Base-by-base conservation (phyloP, 2,113 vertebrate genomes). In the Nerophis lumbriciformis region DNA sequence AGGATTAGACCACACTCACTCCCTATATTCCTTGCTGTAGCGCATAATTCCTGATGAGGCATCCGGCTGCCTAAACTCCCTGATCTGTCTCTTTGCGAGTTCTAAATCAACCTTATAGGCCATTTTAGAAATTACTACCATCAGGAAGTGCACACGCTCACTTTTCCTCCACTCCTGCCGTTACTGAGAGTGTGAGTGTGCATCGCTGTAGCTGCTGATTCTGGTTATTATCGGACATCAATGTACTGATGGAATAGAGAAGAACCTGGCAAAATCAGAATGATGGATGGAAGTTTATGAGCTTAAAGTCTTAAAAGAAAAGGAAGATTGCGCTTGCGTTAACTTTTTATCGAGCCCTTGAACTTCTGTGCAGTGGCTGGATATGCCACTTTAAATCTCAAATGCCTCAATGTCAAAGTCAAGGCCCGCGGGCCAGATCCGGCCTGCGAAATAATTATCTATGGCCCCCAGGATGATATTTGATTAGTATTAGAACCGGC, bases 31-130 rank as follows among this genome's bases (percentile, higher is more conserved):
- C 62, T 14, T 21, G 16, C 53, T 11, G 42, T 45, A 73, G 77
- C 76, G 80, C 83, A 85, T 82, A 80, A 11, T 82, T 78, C 78
- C 76, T 82, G 81, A 86, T 82, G 78, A 79, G 81, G 79, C 81
- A 83, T 85, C 73, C 63, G 65, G 63, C 79, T 83, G 73, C 16
- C 21, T 39, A 68, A 85, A 84, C 76, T 83, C 77, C 63, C 79
- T 82, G 85, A 76, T 79, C 75, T 72, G 69, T 85, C 82, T 87
- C 75, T 72, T 55, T 45, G 66, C 2, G 2, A 69, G 61, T 73
- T 53, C 48, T 88, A 89, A 88, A 89, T 89, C 87, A 89, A 77
- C 75, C 76, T 79, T 76, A 83, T 81, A 69, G 83, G 77, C 83
- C 80, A 85, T 84, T 87, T 85, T 71, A 82, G 77, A 87, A 80